Evolutionary conservation across 2,888 invertebrate genomes (phyloP).

Genomic region (Cyclophora punctaria): DNA sequence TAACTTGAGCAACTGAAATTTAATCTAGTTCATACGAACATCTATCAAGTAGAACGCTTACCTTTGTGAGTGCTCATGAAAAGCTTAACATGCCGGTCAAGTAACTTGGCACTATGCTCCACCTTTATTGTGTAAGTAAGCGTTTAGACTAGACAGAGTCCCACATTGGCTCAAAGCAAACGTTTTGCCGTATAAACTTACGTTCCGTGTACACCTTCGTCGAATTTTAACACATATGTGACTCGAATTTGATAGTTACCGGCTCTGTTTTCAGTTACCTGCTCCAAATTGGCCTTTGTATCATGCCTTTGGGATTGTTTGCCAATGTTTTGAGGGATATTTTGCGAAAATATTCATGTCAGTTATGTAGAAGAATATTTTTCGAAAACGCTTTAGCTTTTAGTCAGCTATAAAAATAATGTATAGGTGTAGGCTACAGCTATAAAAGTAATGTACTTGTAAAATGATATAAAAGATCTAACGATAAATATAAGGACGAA

Average conservation of each 20-base stretch:
- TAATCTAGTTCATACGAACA: not conserved
- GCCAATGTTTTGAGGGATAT: too few species aligned
- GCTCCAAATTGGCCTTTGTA: too few species aligned
- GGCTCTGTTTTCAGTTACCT: constrained; percentile 16
- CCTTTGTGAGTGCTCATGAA: constrained; percentile 7
- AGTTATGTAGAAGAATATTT: too few species aligned
- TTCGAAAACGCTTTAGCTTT: too few species aligned
- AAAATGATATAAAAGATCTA: too few species aligned
- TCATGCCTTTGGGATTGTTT: too few species aligned
- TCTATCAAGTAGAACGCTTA: constrained; percentile 7
- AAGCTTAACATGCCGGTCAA: constrained; percentile 11
- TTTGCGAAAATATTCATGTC: too few species aligned
- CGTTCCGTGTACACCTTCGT: constrained; percentile 23
- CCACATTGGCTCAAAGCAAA: constrained; percentile 38
- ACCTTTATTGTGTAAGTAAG: constrained; percentile 16
- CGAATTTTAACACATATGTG: constrained; percentile 35
- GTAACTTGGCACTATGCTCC: constrained; percentile 4
- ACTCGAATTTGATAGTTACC: constrained; percentile 29
- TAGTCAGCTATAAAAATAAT: too few species aligned
- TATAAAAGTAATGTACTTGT: too few species aligned
- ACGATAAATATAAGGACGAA: too few species aligned
- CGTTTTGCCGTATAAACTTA: constrained; percentile 21
- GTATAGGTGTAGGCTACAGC: too few species aligned
- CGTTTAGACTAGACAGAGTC: constrained; percentile 13
- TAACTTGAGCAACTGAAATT: too few species aligned